Base-by-base conservation (phyloP, 1,140 invertebrate species). In the Drosophila watanabei region DNA sequence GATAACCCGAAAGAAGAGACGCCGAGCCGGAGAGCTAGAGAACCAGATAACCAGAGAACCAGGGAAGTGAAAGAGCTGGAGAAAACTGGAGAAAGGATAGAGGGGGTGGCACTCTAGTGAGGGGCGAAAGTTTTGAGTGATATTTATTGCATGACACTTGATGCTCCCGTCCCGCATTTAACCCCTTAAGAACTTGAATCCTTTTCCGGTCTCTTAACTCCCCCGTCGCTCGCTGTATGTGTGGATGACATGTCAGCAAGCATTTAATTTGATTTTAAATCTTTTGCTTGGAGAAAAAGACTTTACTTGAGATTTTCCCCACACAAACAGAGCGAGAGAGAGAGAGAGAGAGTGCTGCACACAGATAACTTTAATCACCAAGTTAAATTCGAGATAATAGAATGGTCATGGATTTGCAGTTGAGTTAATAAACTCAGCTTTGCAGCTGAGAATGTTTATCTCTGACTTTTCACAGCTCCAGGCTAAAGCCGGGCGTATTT, bases 181-280 rank as follows among this genome's bases (percentile, higher is more conserved):
- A 49, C 51, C 43, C 39, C 39, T 30, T 41, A 73, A 60, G 46
- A 73, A 75, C 71, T 75, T 52, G 54, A 75, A 75, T 75, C 69
- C 70, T 68, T 75, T 75, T 73, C 66, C 61, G 65, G 46, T 58
- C 71, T 81, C 39, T 45, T 35, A 51, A 24, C 41, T 33, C 14
- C 13, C 35, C 48, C 58, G 11, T 5, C 0, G 4, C 54, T 10
- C 5, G 24, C n/a, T 45, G 33, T 61, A 48, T 75, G 57, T 81
- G 79, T 70, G 68, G 79, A 75, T 75, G 71, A 73, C 69, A 85
- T 85, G 83, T 85, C 82, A 82, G 85, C 80, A 84, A 68, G 80
- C 81, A 89, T 87, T 87, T 87, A 87, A 87, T 87, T 87, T 87
- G 80, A 84, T 88, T 87, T 83, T 80, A 84, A 89, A 80, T 84